Evolutionary conservation across 2,888 invertebrate genomes (phyloP), one percentile per base, ranked within the genome.

Genomic region (Lasioglossum leucozonium): DNA sequence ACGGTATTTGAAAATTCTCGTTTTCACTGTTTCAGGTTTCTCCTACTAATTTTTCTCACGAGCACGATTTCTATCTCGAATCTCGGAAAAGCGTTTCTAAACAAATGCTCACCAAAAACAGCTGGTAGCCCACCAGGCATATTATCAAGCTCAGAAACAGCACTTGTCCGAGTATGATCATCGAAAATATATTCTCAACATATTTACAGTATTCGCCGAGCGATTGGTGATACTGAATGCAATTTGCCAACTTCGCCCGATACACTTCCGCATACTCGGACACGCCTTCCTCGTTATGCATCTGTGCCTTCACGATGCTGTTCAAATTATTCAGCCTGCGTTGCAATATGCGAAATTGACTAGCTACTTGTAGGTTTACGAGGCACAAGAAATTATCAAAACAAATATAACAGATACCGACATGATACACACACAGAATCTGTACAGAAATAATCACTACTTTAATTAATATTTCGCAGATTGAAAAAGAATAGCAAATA

Each of bases 331-430:
- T 86, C 37, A 92, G 73, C 81, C 83, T 80, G 42, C 86, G 75
- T 73, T 90, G 89, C 44, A 92, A 74, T 42, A 92, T 91, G 47
- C 86, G 85, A 74, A 84, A 84, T 80, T 92, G 92, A 13, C 87
- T 89, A 11, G 88, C 88, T 0, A 84, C 79, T 58, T 90, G 87
- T 4, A 91, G 74, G 75, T 89, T 91, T 6, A 88, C 67, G 8
- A 91, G 55, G 69, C 84, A 85, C 10, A 92, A 67, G 5, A 90
- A 83, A 79, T 89, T 92, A 69, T 92, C 92, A 67, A 92, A 92
- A 81, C 91, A 92, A 55, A 88, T 88, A 75, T 88, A 92, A 58
- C 89, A 84, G 10, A 91, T n/a, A 30, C 89, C 91, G 0, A 84
- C 83, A 16, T 84, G 84, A 34, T 84, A 84, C 26, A 84, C 84